These are phyloP conservation scores for Napeogenes inachia DNA, from an alignment of 2,888 invertebrate species.

Conservation along the genomic window DNA sequence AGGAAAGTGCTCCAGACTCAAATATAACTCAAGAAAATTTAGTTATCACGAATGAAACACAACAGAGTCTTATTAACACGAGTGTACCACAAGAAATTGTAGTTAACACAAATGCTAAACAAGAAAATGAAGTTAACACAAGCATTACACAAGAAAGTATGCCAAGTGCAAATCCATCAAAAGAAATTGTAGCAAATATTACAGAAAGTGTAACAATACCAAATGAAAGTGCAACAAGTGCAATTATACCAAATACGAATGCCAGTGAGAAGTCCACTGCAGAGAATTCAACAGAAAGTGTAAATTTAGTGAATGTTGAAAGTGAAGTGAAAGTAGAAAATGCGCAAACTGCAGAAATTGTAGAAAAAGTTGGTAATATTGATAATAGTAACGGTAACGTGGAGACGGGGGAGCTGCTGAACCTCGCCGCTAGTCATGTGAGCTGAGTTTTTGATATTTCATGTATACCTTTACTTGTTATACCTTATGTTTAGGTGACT, in stretches of 20 bases:
- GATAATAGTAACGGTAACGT: conserved; percentile 56
- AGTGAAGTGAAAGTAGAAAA: neutral
- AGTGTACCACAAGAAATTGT: conserved; percentile 8
- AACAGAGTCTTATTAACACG: conserved; percentile 1
- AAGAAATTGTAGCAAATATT: conserved; percentile 4
- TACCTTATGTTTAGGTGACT: neutral
- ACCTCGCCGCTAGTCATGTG: conserved; percentile 51
- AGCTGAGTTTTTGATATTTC: neutral
- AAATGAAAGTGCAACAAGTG: conserved; percentile 12
- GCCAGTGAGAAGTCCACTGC: conserved; percentile 9
- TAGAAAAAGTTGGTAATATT: conserved; percentile 6
- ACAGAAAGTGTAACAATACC: conserved; percentile 10
- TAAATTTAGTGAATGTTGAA: conserved; percentile 7
- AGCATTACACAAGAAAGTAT: neutral
- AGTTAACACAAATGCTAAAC: conserved; percentile 12
- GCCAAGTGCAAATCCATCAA: conserved; percentile 5
- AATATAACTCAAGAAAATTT: conserved; percentile 9
- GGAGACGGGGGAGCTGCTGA: conserved; percentile 47
- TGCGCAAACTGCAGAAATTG: conserved; percentile 7
- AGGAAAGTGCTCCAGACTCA: conserved; percentile 8
- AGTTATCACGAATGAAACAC: conserved; percentile 8
- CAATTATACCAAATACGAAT: conserved; percentile 6
- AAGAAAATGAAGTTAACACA: conserved; percentile 10
- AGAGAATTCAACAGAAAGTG: conserved; percentile 3
- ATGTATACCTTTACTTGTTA: neutral